Percentiles rank a stretch among this genome's conserved stretches.
phyloP scores from a whole-genome alignment of 2,113 vertebrate genomes.

The Tauraco erythrolophus region DNA sequence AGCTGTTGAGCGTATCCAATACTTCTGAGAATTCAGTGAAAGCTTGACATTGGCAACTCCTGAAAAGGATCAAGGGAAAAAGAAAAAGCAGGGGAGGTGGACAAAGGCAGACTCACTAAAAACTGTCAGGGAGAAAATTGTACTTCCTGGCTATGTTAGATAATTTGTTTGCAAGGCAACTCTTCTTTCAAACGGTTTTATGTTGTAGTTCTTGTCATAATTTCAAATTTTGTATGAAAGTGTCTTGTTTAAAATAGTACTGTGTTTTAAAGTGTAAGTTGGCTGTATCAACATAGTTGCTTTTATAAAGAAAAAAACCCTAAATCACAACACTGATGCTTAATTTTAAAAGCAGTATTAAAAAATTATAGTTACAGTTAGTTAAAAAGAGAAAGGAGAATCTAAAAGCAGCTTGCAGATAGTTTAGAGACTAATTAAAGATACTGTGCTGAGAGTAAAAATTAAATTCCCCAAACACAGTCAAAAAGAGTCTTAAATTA shows the following conservation, averaged over 20 bases:
- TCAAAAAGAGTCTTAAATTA: background rate
- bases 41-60: background rate
- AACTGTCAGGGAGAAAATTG: background rate
- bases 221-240: background rate
- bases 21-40: background rate
- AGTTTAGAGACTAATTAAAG: background rate
- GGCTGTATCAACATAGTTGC: background rate
- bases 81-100: background rate
- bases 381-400: background rate
- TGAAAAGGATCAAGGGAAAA: background rate
- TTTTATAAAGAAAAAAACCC: background rate
- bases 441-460: background rate
- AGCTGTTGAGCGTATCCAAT: background rate
- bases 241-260: background rate
- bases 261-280: background rate
- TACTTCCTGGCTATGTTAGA: background rate
- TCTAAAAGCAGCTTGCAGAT: background rate
- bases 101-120: background rate
- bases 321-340: background rate
- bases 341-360: background rate
- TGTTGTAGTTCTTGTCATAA: background rate
- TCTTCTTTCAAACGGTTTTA: background rate
- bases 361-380: background rate
- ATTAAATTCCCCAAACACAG: background rate
- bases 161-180: background rate